Conservation (phyloP, 2,888 invertebrate genomes). For the Leuctra nigra region DNA sequence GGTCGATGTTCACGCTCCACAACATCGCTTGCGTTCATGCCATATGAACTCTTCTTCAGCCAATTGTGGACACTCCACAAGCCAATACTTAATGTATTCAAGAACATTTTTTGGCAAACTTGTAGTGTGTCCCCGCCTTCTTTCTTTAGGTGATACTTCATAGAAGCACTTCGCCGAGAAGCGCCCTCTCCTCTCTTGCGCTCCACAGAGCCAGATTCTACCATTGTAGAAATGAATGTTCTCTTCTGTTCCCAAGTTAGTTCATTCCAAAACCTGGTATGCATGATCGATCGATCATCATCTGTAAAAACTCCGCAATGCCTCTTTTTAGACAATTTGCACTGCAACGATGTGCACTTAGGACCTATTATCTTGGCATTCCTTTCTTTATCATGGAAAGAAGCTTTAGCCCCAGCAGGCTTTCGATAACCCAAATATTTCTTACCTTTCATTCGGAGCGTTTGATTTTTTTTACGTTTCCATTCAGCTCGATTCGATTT, state of each 20-base stretch:
- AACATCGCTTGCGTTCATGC: neutral
- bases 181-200: neutral
- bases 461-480: too few relatives aligned
- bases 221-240: constrained; percentile 8
- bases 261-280: constrained; percentile 25
- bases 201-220: constrained; percentile 1
- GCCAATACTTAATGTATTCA: constrained; percentile 21
- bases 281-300: constrained; percentile 19
- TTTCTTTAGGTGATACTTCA: neutral
- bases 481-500: neutral
- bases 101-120: constrained; percentile 22
- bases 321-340: constrained; percentile 3
- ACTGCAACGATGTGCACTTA: neutral
- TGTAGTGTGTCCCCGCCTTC: neutral
- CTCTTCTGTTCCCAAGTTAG: constrained; percentile 15
- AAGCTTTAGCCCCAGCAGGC: neutral
- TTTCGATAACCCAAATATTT: neutral
- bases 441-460: constrained; percentile 4
- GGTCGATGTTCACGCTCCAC: neutral
- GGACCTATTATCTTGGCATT: neutral
- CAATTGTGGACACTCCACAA: constrained; percentile 13
- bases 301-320: constrained; percentile 17
- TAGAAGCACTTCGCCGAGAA: neutral
- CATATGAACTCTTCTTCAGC: neutral
- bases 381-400: neutral